Conservation (phyloP, 2,888 invertebrate species). For the Nephrocerus scutellatus region DNA sequence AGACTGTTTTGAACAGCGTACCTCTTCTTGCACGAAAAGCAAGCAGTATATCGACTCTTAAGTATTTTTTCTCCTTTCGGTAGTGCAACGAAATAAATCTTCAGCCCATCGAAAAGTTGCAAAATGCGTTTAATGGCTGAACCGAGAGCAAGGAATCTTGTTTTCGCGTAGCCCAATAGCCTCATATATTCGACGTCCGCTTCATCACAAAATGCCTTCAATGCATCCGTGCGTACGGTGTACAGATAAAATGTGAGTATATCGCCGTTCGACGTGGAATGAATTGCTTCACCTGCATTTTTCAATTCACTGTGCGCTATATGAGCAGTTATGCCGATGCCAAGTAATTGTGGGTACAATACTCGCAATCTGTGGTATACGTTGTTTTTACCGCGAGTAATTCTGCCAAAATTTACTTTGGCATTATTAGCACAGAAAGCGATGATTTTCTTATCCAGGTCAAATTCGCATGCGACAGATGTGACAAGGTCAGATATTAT, state of each 20-base stretch:
- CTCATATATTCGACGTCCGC: conserved; percentile 14
- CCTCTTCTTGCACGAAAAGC: too few species aligned
- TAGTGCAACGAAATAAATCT: conserved; percentile 6
- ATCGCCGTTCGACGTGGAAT: conserved; percentile 14
- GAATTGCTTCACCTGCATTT: conserved; percentile 13
- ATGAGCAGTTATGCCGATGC: conserved; percentile 17
- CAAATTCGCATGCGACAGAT: conserved; percentile 1
- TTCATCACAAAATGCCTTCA: conserved; percentile 15
- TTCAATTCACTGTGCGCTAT: conserved; percentile 16
- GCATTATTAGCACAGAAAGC: neutral
- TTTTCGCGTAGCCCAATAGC: conserved; percentile 17
- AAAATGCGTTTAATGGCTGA: conserved; percentile 14
- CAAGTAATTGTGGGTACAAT: conserved; percentile 12
- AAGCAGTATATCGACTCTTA: too few species aligned
- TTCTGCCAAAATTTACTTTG: neutral
- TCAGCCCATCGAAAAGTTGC: conserved; percentile 8
- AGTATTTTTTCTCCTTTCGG: too few species aligned
- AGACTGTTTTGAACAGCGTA: conserved; percentile 5
- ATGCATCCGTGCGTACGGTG: conserved; percentile 14
- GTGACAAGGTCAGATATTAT: conserved; percentile 1
- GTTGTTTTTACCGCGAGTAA: too few species aligned
- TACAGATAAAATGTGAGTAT: too few species aligned
- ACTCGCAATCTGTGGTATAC: conserved; percentile 10
- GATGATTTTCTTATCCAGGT: too few species aligned
- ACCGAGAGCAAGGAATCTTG: conserved; percentile 14